Conservation (phyloP, 2,113 vertebrate species). For the Lucifuga dentata region DNA sequence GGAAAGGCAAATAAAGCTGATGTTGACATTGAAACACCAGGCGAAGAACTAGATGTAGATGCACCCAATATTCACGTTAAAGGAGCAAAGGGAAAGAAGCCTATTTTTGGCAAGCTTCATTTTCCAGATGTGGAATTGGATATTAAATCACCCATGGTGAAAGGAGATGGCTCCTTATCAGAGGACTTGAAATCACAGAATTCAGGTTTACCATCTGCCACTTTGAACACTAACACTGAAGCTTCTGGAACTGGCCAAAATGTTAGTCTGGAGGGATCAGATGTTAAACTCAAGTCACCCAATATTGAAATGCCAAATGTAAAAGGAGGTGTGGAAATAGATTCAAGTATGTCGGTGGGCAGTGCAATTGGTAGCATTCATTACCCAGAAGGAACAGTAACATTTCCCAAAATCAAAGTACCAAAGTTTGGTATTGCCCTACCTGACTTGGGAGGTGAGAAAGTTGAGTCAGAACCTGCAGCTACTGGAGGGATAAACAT, state of each 20-base stretch:
- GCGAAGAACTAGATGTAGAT: conserved; percentile 57
- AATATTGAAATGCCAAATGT: conserved; percentile 80
- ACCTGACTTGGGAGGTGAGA: conserved; percentile 75
- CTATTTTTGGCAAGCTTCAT: conserved; percentile 90
- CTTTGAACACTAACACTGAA: conserved; percentile 53
- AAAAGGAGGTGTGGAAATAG: conserved; percentile 51
- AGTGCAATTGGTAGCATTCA: conserved; percentile 58
- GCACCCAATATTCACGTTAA: conserved; percentile 77
- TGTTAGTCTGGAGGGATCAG: conserved; percentile 72
- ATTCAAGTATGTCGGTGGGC: conserved; percentile 43
- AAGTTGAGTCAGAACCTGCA: conserved; percentile 65
- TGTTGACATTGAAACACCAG: conserved; percentile 76
- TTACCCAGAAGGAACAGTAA: conserved; percentile 75
- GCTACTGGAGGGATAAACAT: conserved; percentile 52
- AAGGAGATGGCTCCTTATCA: conserved; percentile 79
- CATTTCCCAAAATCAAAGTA: conserved; percentile 86
- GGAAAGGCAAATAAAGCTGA: conserved; percentile 82
- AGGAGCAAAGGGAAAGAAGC: conserved; percentile 87
- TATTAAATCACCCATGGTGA: conserved; percentile 88
- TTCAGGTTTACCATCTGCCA: conserved; percentile 69
- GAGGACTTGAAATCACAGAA: conserved; percentile 74
- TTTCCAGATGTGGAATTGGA: conserved; percentile 96
- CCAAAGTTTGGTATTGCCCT: conserved; percentile 86
- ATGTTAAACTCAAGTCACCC: conserved; percentile 77
- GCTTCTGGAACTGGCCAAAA: conserved; percentile 47